Conservation (phyloP, 1,140 invertebrate genomes). For the Drosophila ficusphila region DNA sequence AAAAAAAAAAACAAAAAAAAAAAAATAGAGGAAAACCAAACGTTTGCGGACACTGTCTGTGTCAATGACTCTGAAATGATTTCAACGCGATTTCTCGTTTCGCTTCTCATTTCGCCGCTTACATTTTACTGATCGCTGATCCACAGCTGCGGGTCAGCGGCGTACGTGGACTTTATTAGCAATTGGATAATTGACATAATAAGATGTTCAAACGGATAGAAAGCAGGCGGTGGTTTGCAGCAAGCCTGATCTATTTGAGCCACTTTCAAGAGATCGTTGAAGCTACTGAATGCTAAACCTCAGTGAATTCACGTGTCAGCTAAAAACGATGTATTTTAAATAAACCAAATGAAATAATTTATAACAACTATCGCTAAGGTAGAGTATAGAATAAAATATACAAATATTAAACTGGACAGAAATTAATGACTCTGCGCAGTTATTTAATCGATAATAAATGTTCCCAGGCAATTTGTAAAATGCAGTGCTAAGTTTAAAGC, state of each 20-base stretch:
- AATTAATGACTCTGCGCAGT: no score
- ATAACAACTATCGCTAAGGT: no score
- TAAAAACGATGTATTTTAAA: not conserved
- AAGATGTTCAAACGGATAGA: conserved; percentile 55
- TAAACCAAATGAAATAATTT: no score
- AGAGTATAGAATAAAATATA: no score
- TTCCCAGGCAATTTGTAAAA: not conserved
- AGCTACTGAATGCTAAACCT: not conserved
- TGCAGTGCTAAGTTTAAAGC: not conserved
- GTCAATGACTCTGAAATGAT: conserved; percentile 82
- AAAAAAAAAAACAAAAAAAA: conserved; percentile 60
- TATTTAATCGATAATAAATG: not conserved
- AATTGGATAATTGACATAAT: conserved; percentile 81
- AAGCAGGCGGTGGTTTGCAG: conserved; percentile 31
- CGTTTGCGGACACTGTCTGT: conserved; percentile 44
- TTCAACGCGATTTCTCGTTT: conserved; percentile 73
- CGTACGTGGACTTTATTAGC: conserved; percentile 77
- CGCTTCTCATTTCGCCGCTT: conserved; percentile 33
- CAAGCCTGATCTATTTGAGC: conserved; percentile 17
- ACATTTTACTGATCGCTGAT: conserved; percentile 57
- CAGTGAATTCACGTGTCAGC: no score
- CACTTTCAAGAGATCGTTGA: conserved; percentile 13
- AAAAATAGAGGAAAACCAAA: conserved; percentile 35
- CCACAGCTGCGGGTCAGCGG: conserved; percentile 57
- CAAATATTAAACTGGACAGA: no score